A percentile compares a stretch with the other conserved stretches of the same genome.
Evolutionary conservation across 2,888 invertebrate species (phyloP).

Genomic region (Drosophila siamana): DNA sequence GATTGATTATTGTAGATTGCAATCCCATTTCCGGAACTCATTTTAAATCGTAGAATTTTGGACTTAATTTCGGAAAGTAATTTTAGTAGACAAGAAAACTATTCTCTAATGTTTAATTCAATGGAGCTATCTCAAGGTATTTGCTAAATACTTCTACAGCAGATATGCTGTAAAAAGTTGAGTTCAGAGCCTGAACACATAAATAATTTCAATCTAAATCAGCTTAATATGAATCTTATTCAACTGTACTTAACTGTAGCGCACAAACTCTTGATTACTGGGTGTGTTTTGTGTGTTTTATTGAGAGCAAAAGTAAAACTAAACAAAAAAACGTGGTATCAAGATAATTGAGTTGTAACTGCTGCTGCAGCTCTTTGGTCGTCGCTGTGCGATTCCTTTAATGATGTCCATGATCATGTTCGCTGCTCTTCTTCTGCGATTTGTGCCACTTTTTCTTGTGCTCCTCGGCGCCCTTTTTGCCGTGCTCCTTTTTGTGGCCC

Average conservation of each 20-base stretch:
- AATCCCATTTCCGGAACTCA: no score
- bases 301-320: constrained; percentile 16
- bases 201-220: no score
- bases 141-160: no score
- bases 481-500: constrained; percentile 90
- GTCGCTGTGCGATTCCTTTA: neutral
- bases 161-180: no score
- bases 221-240: no score
- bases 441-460: constrained; percentile 92
- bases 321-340: neutral
- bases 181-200: no score
- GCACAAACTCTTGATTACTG: constrained; percentile 19
- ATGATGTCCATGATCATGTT: constrained; percentile 70
- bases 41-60: no score
- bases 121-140: no score
- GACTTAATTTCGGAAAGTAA: no score
- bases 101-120: no score
- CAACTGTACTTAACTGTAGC: neutral
- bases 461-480: constrained; percentile 92
- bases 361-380: neutral
- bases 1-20: no score
- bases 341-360: neutral
- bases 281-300: constrained; percentile 59
- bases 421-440: constrained; percentile 86
- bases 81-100: no score